A percentile compares a stretch with the other conserved stretches of the same genome.
These are phyloP conservation scores for Calameuta idolon DNA, from an alignment of 2,888 invertebrate species.

Conservation along the genomic window DNA sequence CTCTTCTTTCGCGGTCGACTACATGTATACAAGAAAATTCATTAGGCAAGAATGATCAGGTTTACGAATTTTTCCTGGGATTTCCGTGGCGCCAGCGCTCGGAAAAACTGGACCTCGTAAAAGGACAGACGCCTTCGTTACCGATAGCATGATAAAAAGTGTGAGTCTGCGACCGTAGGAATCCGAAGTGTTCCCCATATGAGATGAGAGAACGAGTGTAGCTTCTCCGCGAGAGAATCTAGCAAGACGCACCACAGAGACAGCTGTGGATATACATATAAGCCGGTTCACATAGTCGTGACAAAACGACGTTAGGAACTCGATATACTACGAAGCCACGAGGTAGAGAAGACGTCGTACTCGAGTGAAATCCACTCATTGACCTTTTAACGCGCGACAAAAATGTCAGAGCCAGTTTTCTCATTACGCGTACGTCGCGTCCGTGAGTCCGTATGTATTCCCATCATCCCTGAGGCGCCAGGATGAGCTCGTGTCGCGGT, in stretches of 20 bases:
- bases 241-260: not conserved
- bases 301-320: not conserved
- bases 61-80: not conserved
- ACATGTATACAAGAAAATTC: not conserved
- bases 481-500: not conserved
- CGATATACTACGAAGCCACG: not conserved
- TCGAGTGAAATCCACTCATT: slow-evolving; percentile 65
- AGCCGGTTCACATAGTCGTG: not conserved
- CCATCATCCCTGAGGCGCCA: not conserved
- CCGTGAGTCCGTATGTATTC: not conserved
- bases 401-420: slow-evolving; percentile 56
- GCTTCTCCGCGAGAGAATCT: not conserved
- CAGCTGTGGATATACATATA: not conserved
- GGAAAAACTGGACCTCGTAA: not conserved
- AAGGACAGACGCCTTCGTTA: not conserved
- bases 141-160: not conserved
- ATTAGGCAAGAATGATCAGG: not conserved
- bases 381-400: slow-evolving; percentile 60
- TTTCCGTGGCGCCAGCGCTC: not conserved
- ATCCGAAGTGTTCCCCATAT: not conserved
- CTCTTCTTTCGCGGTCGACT: not conserved
- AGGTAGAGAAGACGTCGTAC: slow-evolving; percentile 14
- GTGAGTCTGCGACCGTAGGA: not conserved
- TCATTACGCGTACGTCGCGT: slow-evolving; percentile 26
- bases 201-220: not conserved